Evolutionary conservation across 2,113 vertebrate genomes (phyloP), one percentile per base, ranked within the genome.

Genomic region (Baryphthengus martii): DNA sequence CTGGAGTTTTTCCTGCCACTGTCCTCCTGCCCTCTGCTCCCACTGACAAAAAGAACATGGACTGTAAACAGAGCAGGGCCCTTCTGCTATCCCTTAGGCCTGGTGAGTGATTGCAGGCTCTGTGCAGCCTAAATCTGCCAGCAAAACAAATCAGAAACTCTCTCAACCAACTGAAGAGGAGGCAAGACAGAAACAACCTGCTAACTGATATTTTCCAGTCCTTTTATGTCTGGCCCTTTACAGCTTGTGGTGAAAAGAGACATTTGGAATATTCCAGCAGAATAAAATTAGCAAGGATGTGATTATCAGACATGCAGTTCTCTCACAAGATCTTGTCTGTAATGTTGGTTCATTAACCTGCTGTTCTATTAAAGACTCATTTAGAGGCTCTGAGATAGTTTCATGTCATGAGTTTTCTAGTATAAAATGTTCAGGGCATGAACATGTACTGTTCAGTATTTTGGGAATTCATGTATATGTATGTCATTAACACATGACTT

Each of bases 231-330:
- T 74, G 52, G 45, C 9, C 33, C 24, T 71, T 89, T 77, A 70
- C 28, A 42, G 42, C 17, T 71, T 67, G 47, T 37, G 44, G 89
- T 47, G 35, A 78, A 92, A 85, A 93, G 62, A 72, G 35, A 76
- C n/a, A 72, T n/a, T 47, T 83, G 44, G 71, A 95, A 90, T 77
- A 55, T 71, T 95, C 33, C 79, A 90, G 55, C n/a, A 88, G 78
- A 90, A 90, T 26, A 90, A 94, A 80, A 92, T 84, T 67, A 74
- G 35, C 42, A 66, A 52, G 24, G 33, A 67, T 70, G 12, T 81
- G 55, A 74, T 81, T 84, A 90, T 35, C 71, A 73, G 50, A 77
- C 35, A 24, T 15, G 42, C 45, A 79, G 31, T 52, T 76, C 29
- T 62, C 45, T 90, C 55, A 45, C 50, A 63, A 74, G 50, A 47